Conservation (phyloP, 2,113 vertebrate species). For the Menidia beryllina region DNA sequence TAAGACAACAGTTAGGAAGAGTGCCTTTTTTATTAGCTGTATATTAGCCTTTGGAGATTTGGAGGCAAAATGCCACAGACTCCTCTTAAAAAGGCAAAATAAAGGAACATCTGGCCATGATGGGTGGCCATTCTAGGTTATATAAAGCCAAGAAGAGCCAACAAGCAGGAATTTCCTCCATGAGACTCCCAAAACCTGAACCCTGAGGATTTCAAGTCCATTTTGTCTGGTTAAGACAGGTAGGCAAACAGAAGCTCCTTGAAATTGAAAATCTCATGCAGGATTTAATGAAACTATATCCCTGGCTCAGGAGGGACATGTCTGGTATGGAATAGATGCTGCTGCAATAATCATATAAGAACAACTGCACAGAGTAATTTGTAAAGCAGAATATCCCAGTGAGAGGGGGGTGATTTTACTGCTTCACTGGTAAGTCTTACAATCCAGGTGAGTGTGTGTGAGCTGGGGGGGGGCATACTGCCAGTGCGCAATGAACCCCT, state of each 20-base stretch:
- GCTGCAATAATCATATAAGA: constrained; percentile 54
- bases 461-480: constrained; percentile 17
- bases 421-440: constrained; percentile 32
- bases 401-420: constrained; percentile 35
- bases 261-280: constrained; percentile 76
- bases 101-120: constrained; percentile 75
- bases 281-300: constrained; percentile 62
- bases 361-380: constrained; percentile 50
- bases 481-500: constrained; percentile 44
- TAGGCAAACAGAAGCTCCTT: constrained; percentile 65
- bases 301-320: constrained; percentile 45
- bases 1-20: constrained; percentile 75
- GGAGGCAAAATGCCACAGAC: constrained; percentile 58
- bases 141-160: constrained; percentile 62
- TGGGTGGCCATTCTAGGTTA: constrained; percentile 72
- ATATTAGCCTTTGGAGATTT: constrained; percentile 67
- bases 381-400: constrained; percentile 36
- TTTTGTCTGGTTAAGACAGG: constrained; percentile 58
- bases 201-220: constrained; percentile 56
- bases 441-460: constrained; percentile 38
- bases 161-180: constrained; percentile 50
- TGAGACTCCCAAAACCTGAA: constrained; percentile 54
- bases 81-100: constrained; percentile 68
- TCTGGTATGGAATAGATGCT: constrained; percentile 39
- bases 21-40: constrained; percentile 72